Base-by-base conservation (phyloP, 2,888 invertebrate species). In the Lacanobia wlatinum region DNA sequence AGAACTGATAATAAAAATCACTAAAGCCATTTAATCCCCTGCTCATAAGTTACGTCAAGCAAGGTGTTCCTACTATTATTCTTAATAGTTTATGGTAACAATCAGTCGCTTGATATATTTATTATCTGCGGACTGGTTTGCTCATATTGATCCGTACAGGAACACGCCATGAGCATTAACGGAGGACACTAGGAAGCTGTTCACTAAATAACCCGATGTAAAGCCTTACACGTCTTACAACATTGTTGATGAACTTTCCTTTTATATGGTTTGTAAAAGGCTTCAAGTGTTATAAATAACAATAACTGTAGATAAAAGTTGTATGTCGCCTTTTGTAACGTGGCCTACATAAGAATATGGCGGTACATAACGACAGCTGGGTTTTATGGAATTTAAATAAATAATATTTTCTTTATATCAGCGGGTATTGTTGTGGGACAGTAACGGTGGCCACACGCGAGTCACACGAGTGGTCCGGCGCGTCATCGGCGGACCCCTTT, bases 401-500 rank as follows among this genome's bases (percentile, higher is more conserved):
- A 94, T 95, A 96, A 95, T 96, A 95, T 96, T 96, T 96, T 95
- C 95, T 95, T 96, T 95, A 94, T 96, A 96, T 96, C 96, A 94
- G 93, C 90, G 89, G 89, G 93, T 92, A 96, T 96, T 96, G 96
- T 96, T 94, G 92, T 86, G 89, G 86, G 94, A 91, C 93, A 90
- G 92, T 93, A 89, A 93, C 93, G 92, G 93, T 92, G 96, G 90
- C 96, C 96, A 96, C 96, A 96, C 96, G 92, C 95, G 93, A 92
- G 94, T 89, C 90, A 78, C 88, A 87, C 87, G 83, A 80, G 83
- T 75, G 76, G 76, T 88, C 88, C 90, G 90, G 88, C 90, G 88
- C 88, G 89, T 89, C 90, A 89, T 85, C 84, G 82, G 80, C 69
- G 75, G 77, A 65, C 55, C 76, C 63, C 73, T 93, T 94, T 94